Evolutionary conservation across 2,888 invertebrate species (phyloP).

Genomic region (Callimorpha dominula): DNA sequence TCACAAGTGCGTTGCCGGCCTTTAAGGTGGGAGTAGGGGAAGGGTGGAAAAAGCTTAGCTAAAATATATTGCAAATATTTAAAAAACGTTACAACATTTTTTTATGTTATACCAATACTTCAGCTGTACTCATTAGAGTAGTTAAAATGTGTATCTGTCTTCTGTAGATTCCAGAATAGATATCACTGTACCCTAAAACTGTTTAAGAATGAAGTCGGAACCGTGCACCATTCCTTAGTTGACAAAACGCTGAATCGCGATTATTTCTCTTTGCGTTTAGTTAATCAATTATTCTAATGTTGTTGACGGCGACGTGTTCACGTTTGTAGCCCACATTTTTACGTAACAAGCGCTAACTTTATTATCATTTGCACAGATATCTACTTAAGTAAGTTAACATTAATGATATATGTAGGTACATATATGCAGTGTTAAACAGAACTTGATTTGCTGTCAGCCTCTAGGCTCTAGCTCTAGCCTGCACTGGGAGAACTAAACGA

Average conservation of each 20-base stretch:
- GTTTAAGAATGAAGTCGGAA: constrained; percentile 32
- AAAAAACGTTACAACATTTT: no score
- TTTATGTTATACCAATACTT: no score
- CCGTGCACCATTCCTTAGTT: constrained; percentile 60
- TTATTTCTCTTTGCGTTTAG: constrained; percentile 85
- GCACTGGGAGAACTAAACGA: no score
- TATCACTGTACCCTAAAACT: background rate
- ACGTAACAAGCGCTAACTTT: constrained; percentile 55
- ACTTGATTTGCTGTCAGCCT: no score
- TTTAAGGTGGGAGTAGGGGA: no score
- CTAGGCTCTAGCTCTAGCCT: no score
- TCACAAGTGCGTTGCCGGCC: no score
- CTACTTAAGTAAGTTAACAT: background rate
- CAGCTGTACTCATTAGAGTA: background rate
- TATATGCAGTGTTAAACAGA: no score
- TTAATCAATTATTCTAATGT: constrained; percentile 86
- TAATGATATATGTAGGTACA: background rate
- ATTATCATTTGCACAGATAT: constrained; percentile 38
- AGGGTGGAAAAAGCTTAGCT: no score
- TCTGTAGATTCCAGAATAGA: background rate
- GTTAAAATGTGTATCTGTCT: background rate
- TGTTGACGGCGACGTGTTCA: constrained; percentile 78
- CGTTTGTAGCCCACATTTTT: constrained; percentile 64
- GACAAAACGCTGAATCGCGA: constrained; percentile 82
- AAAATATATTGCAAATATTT: no score